Base-by-base conservation (phyloP, 2,797 vertebrate species). In the Mormyrus proboscirostris region DNA sequence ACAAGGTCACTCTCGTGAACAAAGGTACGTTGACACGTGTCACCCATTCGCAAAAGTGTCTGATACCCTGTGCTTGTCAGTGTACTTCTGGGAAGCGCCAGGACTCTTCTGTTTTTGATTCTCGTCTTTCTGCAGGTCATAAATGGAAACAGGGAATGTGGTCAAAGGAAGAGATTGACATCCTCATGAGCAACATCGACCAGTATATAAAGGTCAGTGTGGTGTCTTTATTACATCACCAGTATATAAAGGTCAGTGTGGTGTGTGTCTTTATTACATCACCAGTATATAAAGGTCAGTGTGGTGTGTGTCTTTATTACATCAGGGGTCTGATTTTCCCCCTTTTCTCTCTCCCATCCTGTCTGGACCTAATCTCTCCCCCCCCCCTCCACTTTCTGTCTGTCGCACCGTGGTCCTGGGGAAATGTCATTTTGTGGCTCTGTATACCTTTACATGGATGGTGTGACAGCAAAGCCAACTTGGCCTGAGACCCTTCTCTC, bases 91-190 rank as follows among this genome's bases (percentile, higher is more conserved):
- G 41, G 41, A 83, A 83, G 38, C 4, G 22, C 49, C n/a, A 51
- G 12, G 4, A 53, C 3, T n/a, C 4, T n/a, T 22, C 38, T 84
- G 41, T 84, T 10, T 51, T 49, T 49, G 22, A n/a, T 38, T 57
- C 8, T n/a, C 51, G 7, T 55, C 44, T 65, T 94, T 94, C 90
- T 91, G 88, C 91, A 99, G 99, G 99, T 94, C 99, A 99, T 92
- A 99, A 98, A 91, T 99, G 98, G 99, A 99, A 99, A 90, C 99
- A 99, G 93, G 98, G 99, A 29, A 99, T 99, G 99, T 99, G 98
- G 99, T 99, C 99, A 0, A 99, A 99, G 92, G 99, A 99, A 95
- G 99, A 99, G 95, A 99, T 99, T 2, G 97, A 98, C 94, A 95
- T 99, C 91, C 95, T 99, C 92, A 99, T 99, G 97, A 98, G 94